These are phyloP conservation scores for Thamnophis sirtalis DNA, from an alignment of 2,113 vertebrate genomes.

Conservation along the genomic window DNA sequence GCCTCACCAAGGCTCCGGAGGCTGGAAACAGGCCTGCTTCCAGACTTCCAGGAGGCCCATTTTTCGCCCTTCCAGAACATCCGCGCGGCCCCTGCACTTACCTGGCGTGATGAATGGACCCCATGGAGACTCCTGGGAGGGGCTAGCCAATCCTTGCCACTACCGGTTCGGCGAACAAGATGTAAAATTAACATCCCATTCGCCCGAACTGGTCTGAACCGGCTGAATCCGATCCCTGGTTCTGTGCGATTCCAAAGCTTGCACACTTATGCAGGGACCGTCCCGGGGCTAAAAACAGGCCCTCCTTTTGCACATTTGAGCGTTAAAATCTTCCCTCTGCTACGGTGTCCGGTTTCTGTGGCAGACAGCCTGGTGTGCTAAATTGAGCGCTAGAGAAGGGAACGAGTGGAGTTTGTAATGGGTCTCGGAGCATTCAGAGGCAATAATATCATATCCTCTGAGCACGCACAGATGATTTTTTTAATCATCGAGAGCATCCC, in stretches of 20 bases:
- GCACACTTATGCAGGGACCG: neutral
- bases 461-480: neutral
- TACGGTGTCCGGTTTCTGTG: neutral
- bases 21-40: too few species aligned
- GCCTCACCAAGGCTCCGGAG: too few species aligned
- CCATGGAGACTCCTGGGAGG: too few species aligned
- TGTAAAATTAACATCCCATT: too few species aligned
- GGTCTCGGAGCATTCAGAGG: neutral
- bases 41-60: too few species aligned
- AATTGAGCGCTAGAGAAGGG: neutral
- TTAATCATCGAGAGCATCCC: neutral
- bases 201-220: too few species aligned
- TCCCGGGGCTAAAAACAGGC: neutral
- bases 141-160: too few species aligned
- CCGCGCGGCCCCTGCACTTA: too few species aligned
- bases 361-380: neutral
- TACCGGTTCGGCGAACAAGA: too few species aligned
- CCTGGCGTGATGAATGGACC: too few species aligned
- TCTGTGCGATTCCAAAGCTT: neutral
- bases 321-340: neutral
- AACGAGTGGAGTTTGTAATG: neutral
- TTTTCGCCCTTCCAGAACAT: too few species aligned
- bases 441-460: neutral
- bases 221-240: too few species aligned
- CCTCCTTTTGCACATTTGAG: neutral